Evolutionary conservation across 1,140 invertebrate species (phyloP), one percentile per base, ranked within the genome.

Genomic region (Ceratina calcarata): DNA sequence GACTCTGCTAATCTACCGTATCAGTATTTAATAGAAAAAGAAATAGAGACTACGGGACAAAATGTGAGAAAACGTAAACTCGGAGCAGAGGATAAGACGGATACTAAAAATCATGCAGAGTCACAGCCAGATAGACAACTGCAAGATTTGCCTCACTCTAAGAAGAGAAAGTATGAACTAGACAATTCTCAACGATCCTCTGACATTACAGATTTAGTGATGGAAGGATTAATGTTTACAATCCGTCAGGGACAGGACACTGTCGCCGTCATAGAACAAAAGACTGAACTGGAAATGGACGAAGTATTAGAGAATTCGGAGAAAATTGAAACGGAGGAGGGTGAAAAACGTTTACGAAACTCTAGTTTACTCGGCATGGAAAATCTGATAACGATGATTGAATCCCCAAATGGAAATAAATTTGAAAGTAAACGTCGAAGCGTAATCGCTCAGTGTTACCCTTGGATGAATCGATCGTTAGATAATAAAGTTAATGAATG

Each of bases 211-310:
- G 90, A 93, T 81, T 77, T 91, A 27, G 91, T 93, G 16, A 93
- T 92, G 92, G 91, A 92, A 70, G 92, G 92, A 7, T 61, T 92
- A 15, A 93, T 93, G 92, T 92, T 93, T 27, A 92, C 92, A 0
- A 90, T 93, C 16, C 82, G 90, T 18, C 91, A 93, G 32, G 91
- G 91, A 64, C 78, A 90, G 53, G 90, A 92, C 49, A 90, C 86
- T 7, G 88, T 93, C 0, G 90, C 90, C 7, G 91, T 93, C 16
- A 88, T 92, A 10, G 92, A 93, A 67, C 92, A 93, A 68, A 92
- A 89, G 37, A 93, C 92, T 0, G 92, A 93, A 75, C 85, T 91
- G 1, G 92, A 92, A 24, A 57, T 92, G 3, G 92, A 92, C 65
- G 92, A 93, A 53, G 92, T 93, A 2, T 74, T 93, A 7, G 92